Evolutionary conservation across 2,888 invertebrate species (phyloP).

Genomic region (Pheosia gnoma): DNA sequence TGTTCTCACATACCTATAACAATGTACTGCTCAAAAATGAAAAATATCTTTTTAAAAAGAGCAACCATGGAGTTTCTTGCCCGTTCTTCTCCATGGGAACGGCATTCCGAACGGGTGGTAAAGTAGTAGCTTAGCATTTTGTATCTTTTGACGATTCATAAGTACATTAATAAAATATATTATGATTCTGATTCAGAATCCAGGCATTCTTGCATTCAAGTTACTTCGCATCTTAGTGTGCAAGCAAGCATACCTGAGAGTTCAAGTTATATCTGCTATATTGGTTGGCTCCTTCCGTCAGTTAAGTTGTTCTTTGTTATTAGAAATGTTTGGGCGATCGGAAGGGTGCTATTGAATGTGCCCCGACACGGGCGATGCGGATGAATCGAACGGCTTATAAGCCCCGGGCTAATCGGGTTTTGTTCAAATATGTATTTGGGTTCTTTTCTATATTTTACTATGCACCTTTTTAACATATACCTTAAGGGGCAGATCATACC

Average conservation of each 20-base stretch:
- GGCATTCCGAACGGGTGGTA: too few species aligned
- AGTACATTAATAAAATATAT: too few species aligned
- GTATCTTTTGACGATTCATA: too few species aligned
- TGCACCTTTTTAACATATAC: background rate
- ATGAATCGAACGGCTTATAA: slow-evolving; percentile 18
- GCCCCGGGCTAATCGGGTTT: slow-evolving; percentile 15
- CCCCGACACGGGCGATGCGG: background rate
- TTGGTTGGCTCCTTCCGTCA: slow-evolving; percentile 57
- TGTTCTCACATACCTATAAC: too few species aligned
- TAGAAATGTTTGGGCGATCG: slow-evolving; percentile 50
- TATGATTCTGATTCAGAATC: background rate
- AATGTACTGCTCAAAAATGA: too few species aligned
- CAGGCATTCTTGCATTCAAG: background rate
- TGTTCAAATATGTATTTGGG: background rate
- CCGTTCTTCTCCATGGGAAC: too few species aligned
- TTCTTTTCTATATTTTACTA: background rate
- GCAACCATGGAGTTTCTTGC: too few species aligned
- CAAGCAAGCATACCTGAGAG: slow-evolving; percentile 24
- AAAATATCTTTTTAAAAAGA: too few species aligned
- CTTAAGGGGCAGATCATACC: too few species aligned
- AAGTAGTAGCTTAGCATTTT: too few species aligned
- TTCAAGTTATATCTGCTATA: slow-evolving; percentile 49
- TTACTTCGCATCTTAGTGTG: background rate
- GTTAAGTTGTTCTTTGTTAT: slow-evolving; percentile 67
- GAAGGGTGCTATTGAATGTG: slow-evolving; percentile 13